A percentile compares a stretch with the other conserved stretches of the same genome.
phyloP scores from a whole-genome alignment of 2,797 vertebrate species.

The Sebastes flavidus region DNA sequence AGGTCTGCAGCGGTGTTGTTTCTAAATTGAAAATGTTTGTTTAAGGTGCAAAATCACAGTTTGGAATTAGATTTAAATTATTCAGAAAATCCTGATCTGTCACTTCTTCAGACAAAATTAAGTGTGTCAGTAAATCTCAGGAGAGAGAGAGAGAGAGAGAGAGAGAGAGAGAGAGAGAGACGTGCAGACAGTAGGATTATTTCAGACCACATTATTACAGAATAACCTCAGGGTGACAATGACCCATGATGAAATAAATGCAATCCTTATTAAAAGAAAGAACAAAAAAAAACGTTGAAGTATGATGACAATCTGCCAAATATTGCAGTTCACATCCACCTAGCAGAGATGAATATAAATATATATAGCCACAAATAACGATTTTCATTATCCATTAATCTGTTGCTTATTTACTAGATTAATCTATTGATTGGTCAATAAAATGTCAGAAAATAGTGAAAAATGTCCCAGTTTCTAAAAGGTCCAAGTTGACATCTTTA shows the following conservation, averaged over 20 bases:
- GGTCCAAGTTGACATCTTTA: no score
- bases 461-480: no score
- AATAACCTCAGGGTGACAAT: not conserved
- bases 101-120: constrained; percentile 21
- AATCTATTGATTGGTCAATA: no score
- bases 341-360: not conserved
- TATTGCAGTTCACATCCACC: not conserved
- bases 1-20: constrained; percentile 31
- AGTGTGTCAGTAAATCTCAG: constrained; percentile 23
- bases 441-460: no score
- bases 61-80: constrained; percentile 49
- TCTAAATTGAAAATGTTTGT: constrained; percentile 21
- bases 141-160: no score
- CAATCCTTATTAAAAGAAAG: not conserved
- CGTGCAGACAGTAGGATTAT: not conserved
- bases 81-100: constrained; percentile 25
- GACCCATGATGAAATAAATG: constrained; percentile 17
- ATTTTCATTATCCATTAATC: no score
- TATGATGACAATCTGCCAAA: not conserved
- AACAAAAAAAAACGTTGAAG: not conserved
- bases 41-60: constrained; percentile 16
- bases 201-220: constrained; percentile 25
- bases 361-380: no score
- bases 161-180: no score
- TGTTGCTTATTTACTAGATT: no score